Evolutionary conservation across 2,113 vertebrate species (phyloP), one percentile per base, ranked within the genome.

Genomic region (Zosterops lateralis): DNA sequence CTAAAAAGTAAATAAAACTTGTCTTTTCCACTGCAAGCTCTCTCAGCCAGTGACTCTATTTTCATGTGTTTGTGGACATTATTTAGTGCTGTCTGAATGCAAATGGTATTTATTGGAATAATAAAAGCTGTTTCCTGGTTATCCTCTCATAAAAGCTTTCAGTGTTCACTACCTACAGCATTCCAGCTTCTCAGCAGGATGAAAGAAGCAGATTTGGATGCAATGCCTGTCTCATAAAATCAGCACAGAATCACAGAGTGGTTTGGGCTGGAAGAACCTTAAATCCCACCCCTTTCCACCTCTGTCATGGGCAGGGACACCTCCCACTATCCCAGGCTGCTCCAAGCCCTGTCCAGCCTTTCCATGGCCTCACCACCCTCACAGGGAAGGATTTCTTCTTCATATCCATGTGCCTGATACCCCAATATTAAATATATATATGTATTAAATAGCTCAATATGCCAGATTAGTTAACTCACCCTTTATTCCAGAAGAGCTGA

Each of bases 1-100:
- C 76, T 90, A 56, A 75, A 90, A 91, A 89, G 88, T 93, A 96
- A 97, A 96, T 82, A 95, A 93, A 91, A 75, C 53, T 87, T 77
- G 60, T 79, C 61, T 95, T 80, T 88, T 73, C 31, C 51, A 16
- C 19, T 71, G 40, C 62, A 47, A 72, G 62, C 45, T 80, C 68
- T 85, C 71, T 68, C 60, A 89, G 76, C 34, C 78, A 83, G 76
- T 68, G 77, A 60, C 66, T 95, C 50, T 93, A 14, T 85, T 85
- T 93, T 80, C 1, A 0, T 71, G 29, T 60, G 42, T 91, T 92
- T 94, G 73, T 91, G 93, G 74, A 86, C 24, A 76, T 83, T 67
- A 84, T 83, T 91, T 93, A 84, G 53, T 87, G 42, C 44, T 92
- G 44, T 86, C 68, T 87, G 87, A 77, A 53, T 91, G 61, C 64